A percentile compares a stretch with the other conserved stretches of the same genome.
Evolutionary conservation across 2,797 vertebrate species (phyloP).

Genomic region (Benthosema pterotum): DNA sequence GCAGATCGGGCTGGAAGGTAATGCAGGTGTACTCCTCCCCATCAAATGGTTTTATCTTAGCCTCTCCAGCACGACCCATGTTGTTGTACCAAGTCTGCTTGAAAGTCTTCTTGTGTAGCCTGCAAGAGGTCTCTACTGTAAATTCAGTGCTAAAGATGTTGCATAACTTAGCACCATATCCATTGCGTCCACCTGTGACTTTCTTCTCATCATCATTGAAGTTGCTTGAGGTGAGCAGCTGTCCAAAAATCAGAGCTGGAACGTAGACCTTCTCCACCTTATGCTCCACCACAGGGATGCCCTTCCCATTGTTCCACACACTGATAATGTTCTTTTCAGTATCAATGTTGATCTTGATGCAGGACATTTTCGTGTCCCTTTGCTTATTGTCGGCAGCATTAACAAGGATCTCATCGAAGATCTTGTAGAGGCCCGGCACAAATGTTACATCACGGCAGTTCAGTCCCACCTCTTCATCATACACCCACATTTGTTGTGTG

Average conservation of each 20-base stretch:
- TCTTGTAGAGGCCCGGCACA: conserved; percentile 98
- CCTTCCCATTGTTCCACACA: conserved; percentile 98
- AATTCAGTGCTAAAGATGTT: conserved; percentile 99
- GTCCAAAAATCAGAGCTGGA: conserved; percentile 96
- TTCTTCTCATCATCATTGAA: conserved; percentile 96
- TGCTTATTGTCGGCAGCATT: conserved; percentile 99
- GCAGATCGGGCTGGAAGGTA: conserved; percentile 93
- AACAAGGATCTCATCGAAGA: conserved; percentile 98
- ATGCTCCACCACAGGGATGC: conserved; percentile 97
- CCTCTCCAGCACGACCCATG: conserved; percentile 87
- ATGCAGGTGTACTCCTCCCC: conserved; percentile 95
- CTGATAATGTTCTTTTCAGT: conserved; percentile 93
- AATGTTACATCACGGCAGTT: conserved; percentile 93
- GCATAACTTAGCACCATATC: conserved; percentile 97
- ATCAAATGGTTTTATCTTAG: conserved; percentile 84
- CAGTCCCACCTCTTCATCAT: conserved; percentile 87
- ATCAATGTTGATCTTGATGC: conserved; percentile 93
- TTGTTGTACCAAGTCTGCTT: conserved; percentile 97
- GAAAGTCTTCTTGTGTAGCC: conserved; percentile 89
- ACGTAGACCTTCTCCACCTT: conserved; percentile 97
- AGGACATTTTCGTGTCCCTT: conserved; percentile 92
- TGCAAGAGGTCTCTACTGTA: conserved; percentile 94
- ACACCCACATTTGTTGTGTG: conserved; percentile 99
- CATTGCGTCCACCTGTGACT: conserved; percentile 99
- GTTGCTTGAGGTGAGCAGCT: conserved; percentile 98